Evolutionary conservation across 2,888 invertebrate genomes (phyloP).

Genomic region (Caprella mutica): DNA sequence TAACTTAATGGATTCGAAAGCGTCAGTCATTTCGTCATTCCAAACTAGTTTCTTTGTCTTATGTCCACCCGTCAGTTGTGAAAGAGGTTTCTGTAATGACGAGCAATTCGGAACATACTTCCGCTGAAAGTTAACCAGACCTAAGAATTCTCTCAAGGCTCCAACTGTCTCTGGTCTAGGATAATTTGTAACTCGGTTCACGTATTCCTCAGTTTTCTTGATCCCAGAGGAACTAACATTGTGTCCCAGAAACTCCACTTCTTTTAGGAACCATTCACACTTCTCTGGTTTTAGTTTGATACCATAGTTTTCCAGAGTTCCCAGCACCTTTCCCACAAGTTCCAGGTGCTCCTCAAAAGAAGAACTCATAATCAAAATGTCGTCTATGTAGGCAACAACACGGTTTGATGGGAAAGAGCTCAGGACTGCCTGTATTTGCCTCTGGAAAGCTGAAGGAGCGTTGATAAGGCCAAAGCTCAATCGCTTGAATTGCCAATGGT

Average conservation of each 20-base stretch:
- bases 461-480: conserved; percentile 1
- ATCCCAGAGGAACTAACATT: not conserved
- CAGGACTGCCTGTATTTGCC: not conserved
- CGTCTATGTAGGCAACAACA: conserved; percentile 1
- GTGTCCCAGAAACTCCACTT: conserved; percentile 1
- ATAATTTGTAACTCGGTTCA: not conserved
- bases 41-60: not conserved
- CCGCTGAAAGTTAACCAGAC: not conserved
- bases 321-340: not conserved
- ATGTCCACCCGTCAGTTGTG: not conserved
- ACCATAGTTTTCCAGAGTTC: not conserved
- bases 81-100: not conserved
- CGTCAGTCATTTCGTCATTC: not conserved
- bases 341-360: not conserved
- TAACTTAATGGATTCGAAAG: not conserved
- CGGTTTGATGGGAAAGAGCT: not conserved
- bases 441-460: conserved; percentile 1
- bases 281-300: not conserved
- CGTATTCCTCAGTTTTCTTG: not conserved
- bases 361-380: not conserved
- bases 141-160: not conserved
- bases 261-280: conserved; percentile 5
- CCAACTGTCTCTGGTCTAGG: not conserved
- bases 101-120: not conserved
- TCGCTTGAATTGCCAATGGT: not conserved